Conservation (phyloP, 2,888 invertebrate genomes). For the Drosophila recens region DNA sequence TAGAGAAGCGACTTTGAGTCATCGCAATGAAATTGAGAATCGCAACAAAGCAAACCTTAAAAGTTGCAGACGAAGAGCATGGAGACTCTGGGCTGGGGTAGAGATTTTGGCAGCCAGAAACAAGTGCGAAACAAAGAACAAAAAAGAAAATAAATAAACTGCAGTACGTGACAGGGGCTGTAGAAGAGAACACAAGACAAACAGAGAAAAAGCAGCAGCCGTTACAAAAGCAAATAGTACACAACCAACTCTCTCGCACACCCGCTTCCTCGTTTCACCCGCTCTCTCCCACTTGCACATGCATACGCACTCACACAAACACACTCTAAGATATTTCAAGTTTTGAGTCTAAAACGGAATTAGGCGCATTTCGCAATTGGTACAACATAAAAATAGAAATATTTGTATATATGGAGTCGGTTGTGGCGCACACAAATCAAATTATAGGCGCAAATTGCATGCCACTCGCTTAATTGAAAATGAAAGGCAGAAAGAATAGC, state of each 20-base stretch:
- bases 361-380: conserved; percentile 41
- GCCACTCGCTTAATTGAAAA: conserved; percentile 40
- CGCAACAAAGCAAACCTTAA: conserved; percentile 22
- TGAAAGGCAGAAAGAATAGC: conserved; percentile 22
- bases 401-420: conserved; percentile 13
- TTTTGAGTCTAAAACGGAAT: conserved; percentile 22
- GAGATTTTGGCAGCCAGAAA: conserved; percentile 11
- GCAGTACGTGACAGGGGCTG: conserved; percentile 44
- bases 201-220: conserved; percentile 22
- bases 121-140: conserved; percentile 45
- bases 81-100: not conserved
- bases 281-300: conserved; percentile 13
- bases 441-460: conserved; percentile 43
- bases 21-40: conserved; percentile 21
- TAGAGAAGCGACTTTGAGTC: conserved; percentile 50
- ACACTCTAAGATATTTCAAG: conserved; percentile 10
- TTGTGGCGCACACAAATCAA: conserved; percentile 34
- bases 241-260: conserved; percentile 25
- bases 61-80: conserved; percentile 10
- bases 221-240: conserved; percentile 20
- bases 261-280: conserved; percentile 6
- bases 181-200: conserved; percentile 6
- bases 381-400: conserved; percentile 47
- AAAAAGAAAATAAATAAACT: conserved; percentile 27
- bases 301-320: conserved; percentile 14